Base-by-base conservation (phyloP, 2,797 vertebrate species). In the Morelia viridis region DNA sequence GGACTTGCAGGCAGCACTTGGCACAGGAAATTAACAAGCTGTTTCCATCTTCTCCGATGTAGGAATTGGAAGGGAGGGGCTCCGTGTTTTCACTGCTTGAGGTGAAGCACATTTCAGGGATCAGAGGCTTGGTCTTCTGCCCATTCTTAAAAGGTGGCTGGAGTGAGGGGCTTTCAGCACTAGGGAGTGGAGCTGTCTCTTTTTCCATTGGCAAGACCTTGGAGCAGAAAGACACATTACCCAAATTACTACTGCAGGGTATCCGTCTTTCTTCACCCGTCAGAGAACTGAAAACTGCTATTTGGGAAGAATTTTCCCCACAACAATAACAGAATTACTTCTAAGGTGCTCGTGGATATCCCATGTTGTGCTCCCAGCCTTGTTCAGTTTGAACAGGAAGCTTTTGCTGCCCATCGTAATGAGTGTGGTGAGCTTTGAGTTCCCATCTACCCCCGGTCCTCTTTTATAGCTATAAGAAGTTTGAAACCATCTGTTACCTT, bases 41-140 rank as follows among this genome's bases (percentile, higher is more conserved):
- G 96, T 98, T 99, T 61, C 99, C 98, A 50, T 99, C 99, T 5
- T 99, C 99, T 1, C 98, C 98, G 0, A 98, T 98, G 57, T 98
- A 98, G 0, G 98, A 98, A 95, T 98, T 99, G 17, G 98, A 98
- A 17, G 99, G 98, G 6, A 98, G 97, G 0, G 98, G 99, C 95
- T 99, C 99, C 0, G 98, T 98, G 96, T 98, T 99, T 86, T 98
- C 98, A 0, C 98, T 98, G 0, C 99, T 98, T 0, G 98, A 98
- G 9, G 98, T 98, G 96, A 99, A 99, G 97, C 99, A 99, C 98
- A 99, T 99, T 97, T 99, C 99, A 0, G 99, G 99, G 93, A 99
- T 98, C 93, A 99, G 96, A 0, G 99, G 99, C 93, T 98, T 98
- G 6, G 98, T 99, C 95, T 93, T 97, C 90, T 97, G 98, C 68